A percentile compares a stretch with the other conserved stretches of the same genome.
Conservation (phyloP, 2,888 invertebrate genomes). For the Pterostichus madidus region DNA sequence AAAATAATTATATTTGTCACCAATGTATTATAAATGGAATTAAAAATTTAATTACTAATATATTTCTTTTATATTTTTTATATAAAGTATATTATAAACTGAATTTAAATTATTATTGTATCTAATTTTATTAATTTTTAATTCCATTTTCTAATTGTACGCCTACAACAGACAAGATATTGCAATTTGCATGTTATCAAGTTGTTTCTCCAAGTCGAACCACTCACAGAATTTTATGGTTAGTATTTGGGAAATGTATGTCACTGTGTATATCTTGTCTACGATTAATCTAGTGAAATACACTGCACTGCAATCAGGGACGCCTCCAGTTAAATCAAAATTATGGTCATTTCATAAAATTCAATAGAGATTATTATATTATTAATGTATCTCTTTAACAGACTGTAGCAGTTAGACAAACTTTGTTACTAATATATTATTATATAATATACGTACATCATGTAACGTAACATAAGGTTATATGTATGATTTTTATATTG, state of each 20-base stretch:
- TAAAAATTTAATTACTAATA: constrained; percentile 64
- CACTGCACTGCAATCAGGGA: constrained; percentile 65
- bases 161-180: constrained; percentile 58
- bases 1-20: constrained; percentile 48
- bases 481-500: constrained; percentile 76
- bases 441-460: constrained; percentile 65
- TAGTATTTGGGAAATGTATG: constrained; percentile 6
- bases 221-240: constrained; percentile 3
- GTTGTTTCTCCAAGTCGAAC: constrained; percentile 6
- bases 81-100: constrained; percentile 61
- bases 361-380: constrained; percentile 60
- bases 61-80: constrained; percentile 63
- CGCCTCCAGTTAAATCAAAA: constrained; percentile 65
- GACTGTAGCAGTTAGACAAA: constrained; percentile 64
- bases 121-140: constrained; percentile 62
- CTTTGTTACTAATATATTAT: constrained; percentile 65
- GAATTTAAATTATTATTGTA: constrained; percentile 63
- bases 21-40: constrained; percentile 62
- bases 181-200: constrained; percentile 21
- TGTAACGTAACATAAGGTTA: constrained; percentile 66
- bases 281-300: constrained; percentile 61
- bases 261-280: constrained; percentile 63
- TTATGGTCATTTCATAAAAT: constrained; percentile 55
- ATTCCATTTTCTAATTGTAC: constrained; percentile 61
- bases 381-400: constrained; percentile 64